phyloP scores from a whole-genome alignment of 1,140 invertebrate species.

The Holotrichia oblita region DNA sequence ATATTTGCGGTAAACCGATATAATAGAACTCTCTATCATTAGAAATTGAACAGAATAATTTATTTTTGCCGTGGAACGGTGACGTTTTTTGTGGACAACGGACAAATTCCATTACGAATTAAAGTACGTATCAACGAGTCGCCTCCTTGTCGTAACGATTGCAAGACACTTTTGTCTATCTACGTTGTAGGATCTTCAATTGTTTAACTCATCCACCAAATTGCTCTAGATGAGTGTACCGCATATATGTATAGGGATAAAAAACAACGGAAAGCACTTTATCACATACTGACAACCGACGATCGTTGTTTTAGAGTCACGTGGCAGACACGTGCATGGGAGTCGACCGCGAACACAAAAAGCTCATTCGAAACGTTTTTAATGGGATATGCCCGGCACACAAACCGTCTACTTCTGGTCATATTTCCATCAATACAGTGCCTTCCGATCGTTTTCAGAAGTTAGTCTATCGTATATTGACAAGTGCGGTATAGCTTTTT shows the following conservation, averaged over 20 bases:
- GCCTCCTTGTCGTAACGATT: neutral
- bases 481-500: conserved; percentile 6
- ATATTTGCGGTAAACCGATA: conserved; percentile 33
- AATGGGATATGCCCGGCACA: conserved; percentile 34
- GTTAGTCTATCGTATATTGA: conserved; percentile 10
- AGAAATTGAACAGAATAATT: conserved; percentile 30
- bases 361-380: conserved; percentile 31
- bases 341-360: conserved; percentile 29
- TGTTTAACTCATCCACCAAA: conserved; percentile 31
- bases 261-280: conserved; percentile 41
- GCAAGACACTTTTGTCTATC: conserved; percentile 3
- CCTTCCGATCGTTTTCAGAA: conserved; percentile 20
- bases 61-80: conserved; percentile 10
- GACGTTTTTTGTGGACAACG: conserved; percentile 24
- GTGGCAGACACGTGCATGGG: conserved; percentile 45
- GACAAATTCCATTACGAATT: conserved; percentile 30
- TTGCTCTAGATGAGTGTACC: conserved; percentile 24
- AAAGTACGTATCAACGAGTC: neutral
- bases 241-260: conserved; percentile 29
- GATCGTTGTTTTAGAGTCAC: conserved; percentile 41
- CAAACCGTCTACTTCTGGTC: conserved; percentile 32
- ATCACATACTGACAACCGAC: conserved; percentile 42
- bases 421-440: conserved; percentile 16
- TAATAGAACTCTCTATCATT: conserved; percentile 24
- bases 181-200: conserved; percentile 2